Conservation (phyloP, 2,888 invertebrate species). For the Idaea biselata region DNA sequence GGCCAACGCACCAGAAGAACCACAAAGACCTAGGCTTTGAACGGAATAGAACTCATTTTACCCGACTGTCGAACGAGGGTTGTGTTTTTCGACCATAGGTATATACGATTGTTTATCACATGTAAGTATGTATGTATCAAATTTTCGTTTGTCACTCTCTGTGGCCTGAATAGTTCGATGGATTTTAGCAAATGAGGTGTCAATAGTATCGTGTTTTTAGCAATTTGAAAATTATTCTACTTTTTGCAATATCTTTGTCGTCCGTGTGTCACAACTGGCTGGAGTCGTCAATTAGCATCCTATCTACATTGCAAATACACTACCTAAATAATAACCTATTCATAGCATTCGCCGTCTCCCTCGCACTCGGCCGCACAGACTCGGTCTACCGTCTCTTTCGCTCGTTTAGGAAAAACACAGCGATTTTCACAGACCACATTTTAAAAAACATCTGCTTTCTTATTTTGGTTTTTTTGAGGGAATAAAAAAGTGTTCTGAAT, state of each 20-base stretch:
- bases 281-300: conserved; percentile 38
- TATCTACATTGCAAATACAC: conserved; percentile 42
- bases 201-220: too few relatives aligned
- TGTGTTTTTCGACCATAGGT: too few relatives aligned
- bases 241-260: background rate
- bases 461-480: background rate
- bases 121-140: too few relatives aligned
- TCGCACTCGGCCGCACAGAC: conserved; percentile 15
- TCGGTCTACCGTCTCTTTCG: conserved; percentile 11
- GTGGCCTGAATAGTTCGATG: too few relatives aligned
- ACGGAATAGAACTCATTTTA: too few relatives aligned
- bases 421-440: background rate
- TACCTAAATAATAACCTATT: conserved; percentile 41
- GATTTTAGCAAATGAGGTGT: too few relatives aligned
- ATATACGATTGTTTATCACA: too few relatives aligned
- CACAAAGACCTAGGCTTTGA: too few relatives aligned
- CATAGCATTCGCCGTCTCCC: conserved; percentile 20
- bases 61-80: too few relatives aligned
- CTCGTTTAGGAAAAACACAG: background rate
- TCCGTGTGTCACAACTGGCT: conserved; percentile 15
- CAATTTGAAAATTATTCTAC: too few relatives aligned
- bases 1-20: too few relatives aligned
- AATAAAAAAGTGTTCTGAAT: background rate
- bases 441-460: background rate
- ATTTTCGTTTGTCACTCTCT: too few relatives aligned